A percentile compares a stretch with the other conserved stretches of the same genome.
phyloP scores from a whole-genome alignment of 1,140 invertebrate genomes.

The Cydia amplana region DNA sequence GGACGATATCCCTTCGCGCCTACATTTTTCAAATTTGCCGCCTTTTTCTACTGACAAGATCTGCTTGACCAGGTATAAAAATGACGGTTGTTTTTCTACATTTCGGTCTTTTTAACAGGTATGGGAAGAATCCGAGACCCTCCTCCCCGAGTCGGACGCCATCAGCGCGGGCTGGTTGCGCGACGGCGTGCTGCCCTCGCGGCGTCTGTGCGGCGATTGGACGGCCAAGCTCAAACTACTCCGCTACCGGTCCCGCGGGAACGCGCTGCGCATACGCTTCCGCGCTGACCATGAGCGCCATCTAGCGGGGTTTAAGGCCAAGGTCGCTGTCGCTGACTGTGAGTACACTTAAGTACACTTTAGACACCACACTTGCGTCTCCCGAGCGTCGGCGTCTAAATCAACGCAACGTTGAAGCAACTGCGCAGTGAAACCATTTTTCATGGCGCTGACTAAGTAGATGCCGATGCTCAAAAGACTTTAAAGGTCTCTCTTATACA shows the following conservation, averaged over 20 bases:
- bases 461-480: too few relatives aligned
- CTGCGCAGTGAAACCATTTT: too few relatives aligned
- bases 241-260: slow-evolving; percentile 80
- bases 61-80: too few relatives aligned
- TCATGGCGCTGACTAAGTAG: too few relatives aligned
- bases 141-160: slow-evolving; percentile 60
- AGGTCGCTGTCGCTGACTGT: slow-evolving; percentile 85
- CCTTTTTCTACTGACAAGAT: too few relatives aligned
- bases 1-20: too few relatives aligned
- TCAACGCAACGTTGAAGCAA: too few relatives aligned
- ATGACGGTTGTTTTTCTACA: background rate
- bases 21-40: too few relatives aligned
- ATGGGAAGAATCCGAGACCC: slow-evolving; percentile 64
- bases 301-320: slow-evolving; percentile 85
- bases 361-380: too few relatives aligned
- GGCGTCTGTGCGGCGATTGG: slow-evolving; percentile 87
- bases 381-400: too few relatives aligned
- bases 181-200: slow-evolving; percentile 51
- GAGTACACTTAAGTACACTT: slow-evolving; percentile 53
- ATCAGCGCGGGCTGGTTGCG: slow-evolving; percentile 63
- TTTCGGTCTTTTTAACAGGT: slow-evolving; percentile 45
- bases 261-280: slow-evolving; percentile 82
- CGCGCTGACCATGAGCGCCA: slow-evolving; percentile 86
- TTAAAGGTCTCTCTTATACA: too few relatives aligned
- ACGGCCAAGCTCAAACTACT: slow-evolving; percentile 86